A percentile compares a stretch with the other conserved stretches of the same genome.
These are phyloP conservation scores for Melanchra persicariae DNA, from an alignment of 2,888 invertebrate species.

Conservation along the genomic window DNA sequence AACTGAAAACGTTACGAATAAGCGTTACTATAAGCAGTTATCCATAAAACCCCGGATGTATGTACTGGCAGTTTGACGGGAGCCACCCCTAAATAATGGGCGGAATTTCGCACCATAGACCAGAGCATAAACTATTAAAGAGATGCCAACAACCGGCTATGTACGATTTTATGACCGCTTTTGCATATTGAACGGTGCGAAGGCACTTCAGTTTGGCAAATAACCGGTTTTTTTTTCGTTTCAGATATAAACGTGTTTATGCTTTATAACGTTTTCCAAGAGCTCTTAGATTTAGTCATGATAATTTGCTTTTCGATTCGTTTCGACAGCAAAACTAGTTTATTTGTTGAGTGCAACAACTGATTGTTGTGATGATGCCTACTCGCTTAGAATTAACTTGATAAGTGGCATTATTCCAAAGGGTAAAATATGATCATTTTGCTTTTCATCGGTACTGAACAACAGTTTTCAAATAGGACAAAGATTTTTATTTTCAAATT, in stretches of 20 bases:
- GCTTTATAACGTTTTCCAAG: constrained; percentile 11
- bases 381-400: neutral
- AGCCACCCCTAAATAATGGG: constrained; percentile 81
- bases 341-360: neutral
- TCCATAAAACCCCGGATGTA: constrained; percentile 78
- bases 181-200: constrained; percentile 73
- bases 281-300: neutral
- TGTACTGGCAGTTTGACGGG: constrained; percentile 78
- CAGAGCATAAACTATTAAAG: constrained; percentile 82
- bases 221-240: constrained; percentile 33
- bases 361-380: neutral
- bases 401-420: neutral
- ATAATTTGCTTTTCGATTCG: neutral
- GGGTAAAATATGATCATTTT: neutral
- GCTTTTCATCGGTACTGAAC: neutral
- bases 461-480: neutral
- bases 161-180: constrained; percentile 79
- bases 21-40: constrained; percentile 65
- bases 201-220: constrained; percentile 46
- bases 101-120: constrained; percentile 83
- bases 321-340: neutral
- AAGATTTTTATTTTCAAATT: no score
- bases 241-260: constrained; percentile 5
- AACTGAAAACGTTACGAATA: constrained; percentile 45
- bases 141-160: constrained; percentile 73